A percentile compares a stretch with the other conserved stretches of the same genome.
Evolutionary conservation across 2,113 vertebrate species (phyloP).

Genomic region (Ceuthmochares aereus): DNA sequence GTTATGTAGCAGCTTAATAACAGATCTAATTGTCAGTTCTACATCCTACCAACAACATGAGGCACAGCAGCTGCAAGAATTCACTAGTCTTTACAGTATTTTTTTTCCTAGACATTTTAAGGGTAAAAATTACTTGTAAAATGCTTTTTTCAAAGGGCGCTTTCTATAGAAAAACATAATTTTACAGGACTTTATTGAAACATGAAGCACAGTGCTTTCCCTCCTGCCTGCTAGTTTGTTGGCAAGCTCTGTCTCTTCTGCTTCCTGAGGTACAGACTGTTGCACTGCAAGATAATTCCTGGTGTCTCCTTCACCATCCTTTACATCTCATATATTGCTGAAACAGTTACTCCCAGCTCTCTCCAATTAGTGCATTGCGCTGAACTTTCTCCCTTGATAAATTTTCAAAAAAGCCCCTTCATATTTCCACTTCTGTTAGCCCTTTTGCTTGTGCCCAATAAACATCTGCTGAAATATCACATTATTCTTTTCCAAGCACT

Average conservation of each 20-base stretch:
- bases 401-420: neutral
- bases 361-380: neutral
- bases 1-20: neutral
- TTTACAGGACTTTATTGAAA: neutral
- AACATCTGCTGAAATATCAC: neutral
- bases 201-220: neutral
- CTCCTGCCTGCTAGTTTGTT: neutral
- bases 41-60: fast-evolving
- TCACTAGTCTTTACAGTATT: neutral
- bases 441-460: neutral
- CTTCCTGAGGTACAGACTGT: neutral
- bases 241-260: neutral
- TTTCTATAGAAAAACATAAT: neutral
- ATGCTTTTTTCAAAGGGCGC: neutral
- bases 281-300: neutral
- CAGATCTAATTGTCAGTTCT: neutral
- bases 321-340: neutral
- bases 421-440: neutral
- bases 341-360: neutral
- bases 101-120: neutral
- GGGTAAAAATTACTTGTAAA: neutral
- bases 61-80: neutral
- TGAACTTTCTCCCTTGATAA: neutral
- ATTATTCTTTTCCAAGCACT: neutral
- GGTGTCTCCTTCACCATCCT: neutral